Evolutionary conservation across 2,797 vertebrate genomes (phyloP), one percentile per base, ranked within the genome.

Genomic region (Coranthus polyacanthus): DNA sequence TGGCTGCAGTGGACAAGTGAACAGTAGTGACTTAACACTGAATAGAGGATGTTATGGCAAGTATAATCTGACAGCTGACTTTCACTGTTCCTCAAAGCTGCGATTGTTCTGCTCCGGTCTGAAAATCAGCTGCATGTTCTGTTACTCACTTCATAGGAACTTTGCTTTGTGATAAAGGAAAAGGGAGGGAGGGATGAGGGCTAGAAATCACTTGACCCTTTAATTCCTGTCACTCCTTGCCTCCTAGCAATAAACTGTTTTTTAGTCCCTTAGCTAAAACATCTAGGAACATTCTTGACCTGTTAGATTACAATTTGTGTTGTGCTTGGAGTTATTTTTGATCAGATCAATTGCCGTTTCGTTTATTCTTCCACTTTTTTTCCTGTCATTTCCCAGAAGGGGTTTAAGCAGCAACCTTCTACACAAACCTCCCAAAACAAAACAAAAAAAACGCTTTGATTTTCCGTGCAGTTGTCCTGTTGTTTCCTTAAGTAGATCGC

Each of bases 61-160:
- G 75, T 60, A 42, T 61, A 17, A 39, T 61, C 63, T 49, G 69
- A 85, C 68, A 58, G 2, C 56, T 51, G 69, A 74, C 67, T 72
- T 79, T 75, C 68, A 4, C 37, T 13, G 47, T 29, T 69, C 36
- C 61, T 81, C 67, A 73, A 65, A 79, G 74, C 46, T 53, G 24
- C 17, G 34, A 15, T 78, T 68, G 59, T 75, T 70, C 68, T 46
- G 36, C 4, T 22, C 49, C 34, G 56, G 32, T 73, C 71, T 74
- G 54, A 50, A 62, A 71, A 66, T 64, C 49, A 47, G 52, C 47
- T 32, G 17, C 17, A 24, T 5, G 17, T 34, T 57, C 54, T 0
- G 46, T 57, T 24, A 56, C 42, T 69, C 50, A 53, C 57, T 47
- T 63, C 46, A 39, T 24, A 59, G 26, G 17, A 61, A 67, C 46